Conservation (phyloP, 2,113 vertebrate species). For the Colius striatus region DNA sequence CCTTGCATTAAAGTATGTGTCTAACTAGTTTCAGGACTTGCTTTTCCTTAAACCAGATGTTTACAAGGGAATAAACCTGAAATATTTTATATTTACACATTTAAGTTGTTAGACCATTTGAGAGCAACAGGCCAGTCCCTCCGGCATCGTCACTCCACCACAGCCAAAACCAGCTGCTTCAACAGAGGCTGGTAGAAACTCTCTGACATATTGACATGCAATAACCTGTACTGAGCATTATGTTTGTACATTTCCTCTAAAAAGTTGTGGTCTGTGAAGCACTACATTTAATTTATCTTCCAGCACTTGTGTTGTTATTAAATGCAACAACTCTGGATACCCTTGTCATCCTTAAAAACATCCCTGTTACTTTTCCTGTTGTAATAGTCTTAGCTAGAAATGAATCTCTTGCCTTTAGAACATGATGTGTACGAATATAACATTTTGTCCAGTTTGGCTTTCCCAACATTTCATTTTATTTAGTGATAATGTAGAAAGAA, state of each 20-base stretch:
- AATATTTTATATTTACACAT: not conserved
- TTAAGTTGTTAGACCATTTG: not conserved
- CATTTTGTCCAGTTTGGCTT: not conserved
- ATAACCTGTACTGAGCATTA: not conserved
- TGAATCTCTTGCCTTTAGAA: not conserved
- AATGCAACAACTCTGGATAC: not conserved
- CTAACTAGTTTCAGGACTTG: not conserved
- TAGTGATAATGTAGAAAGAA: not conserved
- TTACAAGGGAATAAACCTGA: not conserved
- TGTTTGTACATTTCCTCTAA: not conserved
- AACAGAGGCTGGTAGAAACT: not conserved
- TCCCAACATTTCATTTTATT: not conserved
- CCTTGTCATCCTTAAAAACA: not conserved
- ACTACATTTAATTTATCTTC: not conserved
- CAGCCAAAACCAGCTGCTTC: not conserved
- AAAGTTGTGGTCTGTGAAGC: not conserved
- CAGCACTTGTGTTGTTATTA: not conserved
- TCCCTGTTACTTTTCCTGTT: not conserved
- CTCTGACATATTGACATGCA: not conserved
- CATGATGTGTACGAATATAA: not conserved
- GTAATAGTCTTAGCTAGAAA: not conserved
- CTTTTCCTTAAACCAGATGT: not conserved
- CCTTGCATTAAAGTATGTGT: not conserved
- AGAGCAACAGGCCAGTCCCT: not conserved
- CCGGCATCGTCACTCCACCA: rapidly evolving